These are phyloP conservation scores for Amblyraja radiata DNA, from an alignment of 2,797 vertebrate species.

Conservation along the genomic window DNA sequence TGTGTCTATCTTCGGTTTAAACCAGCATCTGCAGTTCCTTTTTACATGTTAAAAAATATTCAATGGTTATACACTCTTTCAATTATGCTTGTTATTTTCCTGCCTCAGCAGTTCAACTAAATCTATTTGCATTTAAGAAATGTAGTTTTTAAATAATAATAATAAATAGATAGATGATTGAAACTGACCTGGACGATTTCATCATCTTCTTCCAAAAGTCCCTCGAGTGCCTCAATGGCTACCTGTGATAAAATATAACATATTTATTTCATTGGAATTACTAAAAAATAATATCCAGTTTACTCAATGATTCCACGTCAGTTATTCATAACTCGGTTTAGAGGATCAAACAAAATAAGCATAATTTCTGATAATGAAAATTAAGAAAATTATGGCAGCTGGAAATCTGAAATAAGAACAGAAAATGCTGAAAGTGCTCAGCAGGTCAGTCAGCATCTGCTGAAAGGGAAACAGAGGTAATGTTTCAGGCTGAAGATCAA, in stretches of 20 bases:
- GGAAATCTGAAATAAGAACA: too few relatives aligned
- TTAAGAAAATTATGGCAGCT: too few relatives aligned
- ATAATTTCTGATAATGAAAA: too few relatives aligned
- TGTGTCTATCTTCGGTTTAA: too few relatives aligned
- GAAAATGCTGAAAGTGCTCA: too few relatives aligned
- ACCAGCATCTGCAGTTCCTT: too few relatives aligned
- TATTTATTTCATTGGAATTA: background rate
- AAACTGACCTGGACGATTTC: constrained; percentile 70
- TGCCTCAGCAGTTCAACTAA: background rate
- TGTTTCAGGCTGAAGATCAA: too few relatives aligned
- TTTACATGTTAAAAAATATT: background rate
- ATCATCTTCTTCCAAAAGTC: constrained; percentile 70
- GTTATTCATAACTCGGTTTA: background rate
- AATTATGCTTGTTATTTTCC: background rate
- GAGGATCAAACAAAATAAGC: too few relatives aligned
- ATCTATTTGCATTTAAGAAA: background rate
- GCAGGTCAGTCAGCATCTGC: too few relatives aligned
- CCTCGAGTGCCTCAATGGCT: constrained; percentile 65
- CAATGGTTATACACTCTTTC: background rate
- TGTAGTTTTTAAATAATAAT: background rate
- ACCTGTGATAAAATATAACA: constrained; percentile 47
- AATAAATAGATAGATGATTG: background rate
- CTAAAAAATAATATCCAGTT: background rate
- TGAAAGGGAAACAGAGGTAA: too few relatives aligned
- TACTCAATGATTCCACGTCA: background rate